These are phyloP conservation scores for Aphidius ervi DNA, from an alignment of 1,140 invertebrate species.

Conservation along the genomic window DNA sequence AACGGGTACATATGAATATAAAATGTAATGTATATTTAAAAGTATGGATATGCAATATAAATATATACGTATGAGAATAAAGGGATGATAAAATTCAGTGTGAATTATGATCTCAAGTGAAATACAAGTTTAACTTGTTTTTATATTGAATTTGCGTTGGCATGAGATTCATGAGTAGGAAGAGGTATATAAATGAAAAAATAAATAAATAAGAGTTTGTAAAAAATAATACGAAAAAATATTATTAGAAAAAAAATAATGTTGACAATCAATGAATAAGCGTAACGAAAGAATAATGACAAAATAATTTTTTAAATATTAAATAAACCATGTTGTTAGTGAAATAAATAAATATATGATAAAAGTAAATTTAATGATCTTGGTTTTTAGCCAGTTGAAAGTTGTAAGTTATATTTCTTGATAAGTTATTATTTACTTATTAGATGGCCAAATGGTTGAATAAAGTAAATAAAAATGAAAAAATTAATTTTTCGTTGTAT, in stretches of 20 bases:
- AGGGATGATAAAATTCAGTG: constrained; percentile 8
- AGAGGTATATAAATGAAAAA: neutral
- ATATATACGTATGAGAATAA: neutral
- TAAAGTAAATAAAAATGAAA: neutral
- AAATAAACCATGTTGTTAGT: neutral
- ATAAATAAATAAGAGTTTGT: neutral
- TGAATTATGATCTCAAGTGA: constrained; percentile 12
- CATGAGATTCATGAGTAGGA: neutral
- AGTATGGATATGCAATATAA: neutral
- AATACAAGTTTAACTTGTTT: constrained; percentile 10
- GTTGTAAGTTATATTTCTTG: constrained; percentile 20
- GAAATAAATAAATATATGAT: neutral
- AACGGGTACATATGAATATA: constrained; percentile 11
- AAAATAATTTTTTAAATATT: neutral
- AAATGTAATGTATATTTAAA: constrained; percentile 18
- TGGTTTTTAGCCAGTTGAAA: no score
- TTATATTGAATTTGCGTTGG: constrained; percentile 8
- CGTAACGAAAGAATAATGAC: constrained; percentile 6
- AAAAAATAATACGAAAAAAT: neutral
- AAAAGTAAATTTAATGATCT: neutral
- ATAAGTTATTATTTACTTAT: constrained; percentile 32
- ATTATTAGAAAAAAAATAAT: neutral
- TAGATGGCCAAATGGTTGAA: constrained; percentile 18
- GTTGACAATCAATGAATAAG: constrained; percentile 11
- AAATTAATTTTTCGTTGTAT: neutral